Base-by-base conservation (phyloP, 1,140 invertebrate genomes). In the Telenomus remus region DNA sequence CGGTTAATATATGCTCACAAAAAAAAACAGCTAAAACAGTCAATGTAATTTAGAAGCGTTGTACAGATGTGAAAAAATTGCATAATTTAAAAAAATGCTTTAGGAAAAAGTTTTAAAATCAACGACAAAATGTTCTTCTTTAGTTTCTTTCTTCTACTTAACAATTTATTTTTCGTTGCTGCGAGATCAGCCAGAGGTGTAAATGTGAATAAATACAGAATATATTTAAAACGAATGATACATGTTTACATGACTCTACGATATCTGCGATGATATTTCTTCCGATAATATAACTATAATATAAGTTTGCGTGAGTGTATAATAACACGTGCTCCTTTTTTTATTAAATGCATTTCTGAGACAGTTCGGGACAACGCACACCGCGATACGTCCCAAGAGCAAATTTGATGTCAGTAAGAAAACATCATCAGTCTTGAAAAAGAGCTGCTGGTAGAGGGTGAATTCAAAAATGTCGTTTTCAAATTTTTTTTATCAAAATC, bases 401-500 rank as follows among this genome's bases (percentile, higher is more conserved):
- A 60, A n/a, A 77, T 46, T 46, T 54, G 63, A 77, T 63, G 53
- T n/a, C 44, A 39, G 63, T 63, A 71, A 71, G 59, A 77, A 65
- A 75, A 75, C 44, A 69, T 75, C 13, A 27, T 76, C 74, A 76
- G 74, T 76, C 74, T 76, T 76, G 48, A 71, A 68, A 56, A 63
- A 66, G 60, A 60, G 49, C 66, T 61, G 74, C 57, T 76, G 66
- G 74, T 71, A 76, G 74, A 76, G 66, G 50, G 60, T 47, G 12
- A 48, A 46, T 51, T 33, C n/a, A 34, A 51, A 64, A 51, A 12
- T 15, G 39, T 50, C 50, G 11, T 56, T 54, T 54, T 55, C 48
- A 59, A 46, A 59, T n/a, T n/a, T 4, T 14, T 15, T 15, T 14
- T 15, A 8, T 11, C n/a, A 39, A 39, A 44, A 50, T 37, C 27